These are phyloP conservation scores for Spodoptera littoralis DNA, from an alignment of 2,888 invertebrate genomes.

Conservation along the genomic window DNA sequence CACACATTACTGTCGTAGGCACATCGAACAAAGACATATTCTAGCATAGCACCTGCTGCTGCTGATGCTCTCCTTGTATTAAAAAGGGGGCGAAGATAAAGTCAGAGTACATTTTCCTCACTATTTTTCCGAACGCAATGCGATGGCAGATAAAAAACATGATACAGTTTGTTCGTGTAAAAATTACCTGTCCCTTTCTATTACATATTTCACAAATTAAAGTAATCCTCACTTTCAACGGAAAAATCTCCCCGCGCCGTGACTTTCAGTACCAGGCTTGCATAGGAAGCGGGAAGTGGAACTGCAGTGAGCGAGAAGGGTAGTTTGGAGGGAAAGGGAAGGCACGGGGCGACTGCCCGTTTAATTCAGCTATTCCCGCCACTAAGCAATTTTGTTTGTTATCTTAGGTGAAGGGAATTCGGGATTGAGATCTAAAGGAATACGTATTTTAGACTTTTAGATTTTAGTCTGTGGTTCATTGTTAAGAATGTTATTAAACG, in stretches of 20 bases:
- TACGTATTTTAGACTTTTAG: too few relatives aligned
- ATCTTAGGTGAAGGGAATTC: slow-evolving; percentile 15
- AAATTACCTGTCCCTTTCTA: slow-evolving; percentile 31
- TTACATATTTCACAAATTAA: slow-evolving; percentile 21
- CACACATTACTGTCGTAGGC: slow-evolving; percentile 33
- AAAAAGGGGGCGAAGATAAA: slow-evolving; percentile 46
- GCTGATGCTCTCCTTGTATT: slow-evolving; percentile 47
- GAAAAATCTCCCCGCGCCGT: slow-evolving; percentile 78
- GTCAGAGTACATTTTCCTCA: slow-evolving; percentile 40
- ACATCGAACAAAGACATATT: slow-evolving; percentile 29
- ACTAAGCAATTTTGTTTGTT: slow-evolving; percentile 34
- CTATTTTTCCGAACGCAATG: slow-evolving; percentile 12
- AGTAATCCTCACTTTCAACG: slow-evolving; percentile 61
- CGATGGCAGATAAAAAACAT: too few relatives aligned
- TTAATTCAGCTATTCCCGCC: slow-evolving; percentile 38
- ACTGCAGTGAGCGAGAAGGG: slow-evolving; percentile 36
- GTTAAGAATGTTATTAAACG: slow-evolving; percentile 17
- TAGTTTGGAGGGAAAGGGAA: slow-evolving; percentile 21
- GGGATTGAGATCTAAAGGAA: slow-evolving; percentile 15
- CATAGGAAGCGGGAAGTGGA: slow-evolving; percentile 50
- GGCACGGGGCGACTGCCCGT: slow-evolving; percentile 42
- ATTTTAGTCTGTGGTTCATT: not conserved
- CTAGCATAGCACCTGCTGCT: not conserved
- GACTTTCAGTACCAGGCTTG: slow-evolving; percentile 69
- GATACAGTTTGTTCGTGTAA: too few relatives aligned